phyloP scores from a whole-genome alignment of 1,140 invertebrate species.

The Drosophila suzukii region DNA sequence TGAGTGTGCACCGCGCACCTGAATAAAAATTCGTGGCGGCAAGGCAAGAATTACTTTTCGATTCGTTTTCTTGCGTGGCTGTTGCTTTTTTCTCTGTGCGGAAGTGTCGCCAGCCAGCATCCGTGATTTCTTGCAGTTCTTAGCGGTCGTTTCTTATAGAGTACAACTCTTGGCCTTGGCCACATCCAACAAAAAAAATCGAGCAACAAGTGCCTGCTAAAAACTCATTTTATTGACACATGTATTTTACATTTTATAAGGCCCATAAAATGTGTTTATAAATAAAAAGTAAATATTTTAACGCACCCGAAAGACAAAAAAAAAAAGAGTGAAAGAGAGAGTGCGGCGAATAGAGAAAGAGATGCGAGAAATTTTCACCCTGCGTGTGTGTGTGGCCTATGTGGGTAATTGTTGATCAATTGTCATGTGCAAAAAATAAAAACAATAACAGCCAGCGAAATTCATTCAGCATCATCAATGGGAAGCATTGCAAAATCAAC shows the following conservation, averaged over 20 bases:
- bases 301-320: constrained; percentile 16
- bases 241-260: constrained; percentile 68
- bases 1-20: constrained; percentile 36
- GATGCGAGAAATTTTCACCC: constrained; percentile 9
- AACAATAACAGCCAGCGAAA: constrained; percentile 38
- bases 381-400: constrained; percentile 33
- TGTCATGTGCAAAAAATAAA: constrained; percentile 58
- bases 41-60: constrained; percentile 63
- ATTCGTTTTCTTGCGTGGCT: constrained; percentile 56
- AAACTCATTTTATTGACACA: constrained; percentile 58
- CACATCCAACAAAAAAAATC: no score
- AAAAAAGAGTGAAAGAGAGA: not conserved
- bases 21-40: constrained; percentile 25
- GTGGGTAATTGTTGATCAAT: constrained; percentile 67
- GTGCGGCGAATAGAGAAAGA: no score
- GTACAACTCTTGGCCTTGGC: constrained; percentile 30
- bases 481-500: constrained; percentile 49
- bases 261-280: constrained; percentile 72
- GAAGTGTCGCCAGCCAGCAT: constrained; percentile 35
- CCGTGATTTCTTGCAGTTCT: constrained; percentile 13
- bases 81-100: constrained; percentile 3
- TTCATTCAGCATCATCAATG: constrained; percentile 41
- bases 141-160: not conserved
- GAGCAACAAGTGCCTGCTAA: constrained; percentile 45
- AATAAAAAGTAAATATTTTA: constrained; percentile 77